Base-by-base conservation (phyloP, 2,113 vertebrate species). In the Paramisgurnus dabryanus region DNA sequence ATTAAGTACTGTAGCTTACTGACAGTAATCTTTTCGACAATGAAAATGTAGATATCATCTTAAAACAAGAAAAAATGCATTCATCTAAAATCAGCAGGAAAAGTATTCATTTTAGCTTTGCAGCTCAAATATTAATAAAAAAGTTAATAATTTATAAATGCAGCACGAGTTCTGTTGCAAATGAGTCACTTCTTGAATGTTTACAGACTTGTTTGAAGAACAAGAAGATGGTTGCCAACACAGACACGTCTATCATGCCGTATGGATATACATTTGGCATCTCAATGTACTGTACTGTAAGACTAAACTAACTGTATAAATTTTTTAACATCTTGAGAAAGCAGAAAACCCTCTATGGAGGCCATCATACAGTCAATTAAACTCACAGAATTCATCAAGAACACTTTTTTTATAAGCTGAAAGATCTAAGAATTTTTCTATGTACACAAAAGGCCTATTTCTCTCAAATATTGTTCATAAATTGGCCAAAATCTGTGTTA, bases 1-100 rank as follows among this genome's bases (percentile, higher is more conserved):
- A 68, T 34, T 34, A 3, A 34, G 27, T 34, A 34, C 27, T 3
- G 58, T 64, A 5, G 17, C 57, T 61, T 69, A 10, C 55, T 75
- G 53, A 75, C 65, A 68, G 67, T 43, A 43, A 40, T 81, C 10
- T 63, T 67, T 34, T 74, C 65, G 40, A 72, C 69, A 39, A 57
- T 75, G 40, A 13, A 57, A 67, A 47, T 65, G 50, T 13, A 27
- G 13, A 60, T 34, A 43, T 50, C 22, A 68, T 68, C 58, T 7
- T n/a, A 41, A 18, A 39, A 75, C 27, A 39, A 66, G 55, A 66
- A 8, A 53, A 63, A 50, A 40, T 53, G 17, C 63, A 66, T 53
- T 76, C 4, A 40, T 7, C 7, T 18, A 41, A 67, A 67, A 66
- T 17, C 17, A 18, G 22, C 15, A 66, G 49, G 34, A 43, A 39